Evolutionary conservation across 2,797 vertebrate genomes (phyloP).

Genomic region (Anguilla megastoma): DNA sequence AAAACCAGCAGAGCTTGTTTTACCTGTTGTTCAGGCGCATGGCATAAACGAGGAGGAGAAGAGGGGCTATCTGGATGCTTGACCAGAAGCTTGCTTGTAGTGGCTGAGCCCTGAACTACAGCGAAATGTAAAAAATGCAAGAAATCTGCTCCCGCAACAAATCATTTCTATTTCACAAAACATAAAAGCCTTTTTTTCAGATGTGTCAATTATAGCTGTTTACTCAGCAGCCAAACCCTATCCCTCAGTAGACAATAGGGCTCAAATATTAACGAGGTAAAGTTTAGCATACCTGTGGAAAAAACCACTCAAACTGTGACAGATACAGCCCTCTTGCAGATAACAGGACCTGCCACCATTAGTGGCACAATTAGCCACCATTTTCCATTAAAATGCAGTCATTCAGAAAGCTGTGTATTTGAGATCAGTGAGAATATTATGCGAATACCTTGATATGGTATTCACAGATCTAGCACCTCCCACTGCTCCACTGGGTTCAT

Average conservation of each 20-base stretch:
- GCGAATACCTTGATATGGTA: background rate
- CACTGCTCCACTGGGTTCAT: background rate
- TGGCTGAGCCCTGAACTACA: background rate
- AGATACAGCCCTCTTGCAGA: background rate
- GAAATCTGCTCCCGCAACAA: background rate
- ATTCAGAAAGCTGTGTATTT: background rate
- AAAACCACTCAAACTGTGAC: background rate
- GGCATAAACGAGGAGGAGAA: background rate
- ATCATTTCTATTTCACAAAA: background rate
- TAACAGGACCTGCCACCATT: background rate
- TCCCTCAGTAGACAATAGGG: background rate
- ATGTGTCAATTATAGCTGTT: constrained; percentile 1
- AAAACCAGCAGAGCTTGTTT: constrained; percentile 11
- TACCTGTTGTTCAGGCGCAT: constrained; percentile 11
- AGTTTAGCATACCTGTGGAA: background rate
- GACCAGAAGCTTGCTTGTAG: background rate
- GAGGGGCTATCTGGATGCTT: background rate
- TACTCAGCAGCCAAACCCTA: background rate
- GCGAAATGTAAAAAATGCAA: background rate
- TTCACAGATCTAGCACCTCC: background rate
- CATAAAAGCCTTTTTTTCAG: background rate
- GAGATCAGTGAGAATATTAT: background rate
- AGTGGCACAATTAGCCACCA: background rate
- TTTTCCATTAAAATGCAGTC: background rate
- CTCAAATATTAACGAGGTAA: background rate